Evolutionary conservation across 2,797 vertebrate species (phyloP), one percentile per base, ranked within the genome.

Genomic region (Cuculus canorus): DNA sequence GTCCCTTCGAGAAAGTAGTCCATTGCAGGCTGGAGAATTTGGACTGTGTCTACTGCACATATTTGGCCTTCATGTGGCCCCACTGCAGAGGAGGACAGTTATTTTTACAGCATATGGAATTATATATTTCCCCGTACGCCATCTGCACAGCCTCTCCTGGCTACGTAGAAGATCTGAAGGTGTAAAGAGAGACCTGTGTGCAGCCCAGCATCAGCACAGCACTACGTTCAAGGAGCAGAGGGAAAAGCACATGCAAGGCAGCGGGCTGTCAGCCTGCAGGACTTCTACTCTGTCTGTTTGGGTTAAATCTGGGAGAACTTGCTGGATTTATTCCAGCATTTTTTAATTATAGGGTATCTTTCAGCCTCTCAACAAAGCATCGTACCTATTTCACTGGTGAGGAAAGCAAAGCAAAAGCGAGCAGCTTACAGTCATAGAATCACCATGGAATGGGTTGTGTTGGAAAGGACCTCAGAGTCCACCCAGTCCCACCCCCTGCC

Each of bases 31-130:
- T 39, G 54, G 56, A 79, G 76, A 86, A 88, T 54, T 77, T 82
- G 71, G 80, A 82, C 17, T 76, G 39, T 35, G 69, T 54, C 59
- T 10, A 21, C 85, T 82, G 75, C 82, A 91, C 70, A 75, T 57
- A 87, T 52, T 68, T 92, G 92, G 88, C 91, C 82, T 87, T 84
- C 91, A 50, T 68, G 22, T 0, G 16, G 86, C 66, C 91, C 32
- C 47, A 1, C 0, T 86, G 87, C 82, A 86, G 82, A 92, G 80
- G 82, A 70, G 85, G 79, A 66, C 54, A 54, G 95, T 86, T 96
- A 95, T 93, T 96, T 96, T 92, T 93, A 59, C 77, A 91, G 89
- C 72, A 53, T 18, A 61, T 45, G 82, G 92, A 84, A 76, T 66
- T 21, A 53, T 0, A 5, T 86, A 63, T 72, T 92, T 95, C 86